These are phyloP conservation scores for Reinhardtius hippoglossoides DNA, from an alignment of 2,113 vertebrate species.

Conservation along the genomic window DNA sequence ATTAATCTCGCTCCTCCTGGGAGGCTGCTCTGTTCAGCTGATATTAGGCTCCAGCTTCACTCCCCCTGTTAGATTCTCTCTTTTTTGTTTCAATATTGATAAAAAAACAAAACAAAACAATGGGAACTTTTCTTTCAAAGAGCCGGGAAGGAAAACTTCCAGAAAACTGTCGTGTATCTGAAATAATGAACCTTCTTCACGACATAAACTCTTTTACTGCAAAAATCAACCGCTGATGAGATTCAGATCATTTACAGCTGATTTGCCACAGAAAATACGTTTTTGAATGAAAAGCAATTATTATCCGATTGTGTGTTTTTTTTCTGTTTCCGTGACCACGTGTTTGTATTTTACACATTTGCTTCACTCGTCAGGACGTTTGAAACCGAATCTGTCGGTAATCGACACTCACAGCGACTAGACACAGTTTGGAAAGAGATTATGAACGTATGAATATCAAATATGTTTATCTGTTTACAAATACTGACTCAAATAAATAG, in stretches of 20 bases:
- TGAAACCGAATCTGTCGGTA: too few relatives aligned
- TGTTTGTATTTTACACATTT: too few relatives aligned
- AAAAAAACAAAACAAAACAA: neutral
- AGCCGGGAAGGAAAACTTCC: neutral
- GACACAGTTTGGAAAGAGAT: too few relatives aligned
- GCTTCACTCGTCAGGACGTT: too few relatives aligned
- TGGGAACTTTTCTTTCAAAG: neutral
- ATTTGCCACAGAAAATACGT: neutral
- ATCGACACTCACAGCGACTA: too few relatives aligned
- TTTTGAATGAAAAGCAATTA: neutral
- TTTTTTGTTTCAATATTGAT: neutral
- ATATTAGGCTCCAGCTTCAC: neutral
- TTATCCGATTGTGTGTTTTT: too few relatives aligned
- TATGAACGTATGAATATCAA: too few relatives aligned
- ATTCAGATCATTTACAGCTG: too few relatives aligned
- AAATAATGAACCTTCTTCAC: neutral
- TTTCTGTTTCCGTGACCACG: too few relatives aligned
- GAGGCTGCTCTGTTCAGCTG: slow-evolving; percentile 5
- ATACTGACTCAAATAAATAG: too few relatives aligned
- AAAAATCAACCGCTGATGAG: neutral
- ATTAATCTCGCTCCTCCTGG: slow-evolving; percentile 1
- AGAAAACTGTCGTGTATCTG: neutral
- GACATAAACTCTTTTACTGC: neutral
- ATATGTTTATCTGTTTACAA: too few relatives aligned
- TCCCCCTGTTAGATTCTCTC: neutral